Conservation (phyloP, 2,113 vertebrate species). For the Corapipo altera region DNA sequence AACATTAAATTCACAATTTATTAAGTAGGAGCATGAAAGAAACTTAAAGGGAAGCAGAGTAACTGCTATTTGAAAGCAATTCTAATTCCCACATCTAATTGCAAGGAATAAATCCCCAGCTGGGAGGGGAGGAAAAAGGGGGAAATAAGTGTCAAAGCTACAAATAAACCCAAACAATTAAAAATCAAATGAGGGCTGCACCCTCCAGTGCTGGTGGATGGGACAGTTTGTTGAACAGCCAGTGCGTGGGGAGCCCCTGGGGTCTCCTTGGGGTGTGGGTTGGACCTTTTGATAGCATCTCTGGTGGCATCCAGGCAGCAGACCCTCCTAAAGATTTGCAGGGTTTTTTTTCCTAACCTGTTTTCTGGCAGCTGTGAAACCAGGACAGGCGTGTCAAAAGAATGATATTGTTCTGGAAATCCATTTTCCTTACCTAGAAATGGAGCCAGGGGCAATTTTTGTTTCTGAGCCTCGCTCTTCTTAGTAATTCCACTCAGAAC, state of each 20-base stretch:
- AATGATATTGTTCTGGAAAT: slow-evolving; percentile 17
- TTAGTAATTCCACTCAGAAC: not conserved
- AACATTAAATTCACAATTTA: not conserved
- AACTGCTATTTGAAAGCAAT: not conserved
- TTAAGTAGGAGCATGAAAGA: not conserved
- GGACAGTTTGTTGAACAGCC: not conserved
- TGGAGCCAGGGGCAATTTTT: not conserved
- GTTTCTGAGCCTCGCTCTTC: not conserved
- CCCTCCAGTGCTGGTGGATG: not conserved
- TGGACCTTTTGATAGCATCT: not conserved
- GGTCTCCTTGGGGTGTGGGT: not conserved
- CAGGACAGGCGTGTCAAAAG: not conserved
- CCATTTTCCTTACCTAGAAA: slow-evolving; percentile 12
- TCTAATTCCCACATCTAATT: slow-evolving; percentile 19
- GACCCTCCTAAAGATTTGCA: not conserved
- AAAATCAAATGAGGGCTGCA: not conserved
- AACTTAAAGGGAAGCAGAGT: not conserved
- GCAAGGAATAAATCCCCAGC: not conserved
- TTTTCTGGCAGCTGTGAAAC: slow-evolving; percentile 10
- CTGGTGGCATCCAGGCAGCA: not conserved
- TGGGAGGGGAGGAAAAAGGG: not conserved
- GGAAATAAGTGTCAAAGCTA: not conserved
- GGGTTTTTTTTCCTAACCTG: not conserved
- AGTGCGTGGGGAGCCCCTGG: rapidly evolving
- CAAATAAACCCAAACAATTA: not conserved